Conservation (phyloP, 2,888 invertebrate genomes). For the Cryptus viduatorius region DNA sequence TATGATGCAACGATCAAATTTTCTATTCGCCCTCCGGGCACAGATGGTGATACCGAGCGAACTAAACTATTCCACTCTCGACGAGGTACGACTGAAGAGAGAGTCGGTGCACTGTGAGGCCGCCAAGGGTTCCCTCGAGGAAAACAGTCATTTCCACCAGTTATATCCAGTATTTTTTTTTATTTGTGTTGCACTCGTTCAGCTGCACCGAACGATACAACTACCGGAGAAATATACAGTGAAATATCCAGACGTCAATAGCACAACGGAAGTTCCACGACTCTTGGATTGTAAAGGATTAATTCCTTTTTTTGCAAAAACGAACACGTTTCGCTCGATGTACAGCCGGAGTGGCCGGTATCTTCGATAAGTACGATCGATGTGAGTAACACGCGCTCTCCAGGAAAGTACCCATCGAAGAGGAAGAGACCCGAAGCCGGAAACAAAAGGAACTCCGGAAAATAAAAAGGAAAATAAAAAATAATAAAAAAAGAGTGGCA, state of each 20-base stretch:
- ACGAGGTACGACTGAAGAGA: neutral
- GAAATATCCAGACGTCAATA: neutral
- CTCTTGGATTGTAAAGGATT: neutral
- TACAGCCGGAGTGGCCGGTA: neutral
- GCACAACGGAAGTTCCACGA: neutral
- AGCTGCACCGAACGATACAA: neutral
- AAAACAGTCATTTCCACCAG: neutral
- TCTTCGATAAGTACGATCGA: too few species aligned
- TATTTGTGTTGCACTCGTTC: neutral
- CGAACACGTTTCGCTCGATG: neutral
- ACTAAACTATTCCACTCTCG: slow-evolving; percentile 11
- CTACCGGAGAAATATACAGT: neutral
- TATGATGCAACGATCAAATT: slow-evolving; percentile 17
- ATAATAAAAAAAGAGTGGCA: too few species aligned
- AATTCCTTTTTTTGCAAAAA: neutral
- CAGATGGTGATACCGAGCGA: neutral
- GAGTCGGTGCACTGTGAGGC: neutral
- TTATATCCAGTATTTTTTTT: slow-evolving; percentile 8
- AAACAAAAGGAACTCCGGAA: too few species aligned
- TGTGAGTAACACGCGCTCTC: too few species aligned
- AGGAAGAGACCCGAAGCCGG: too few species aligned
- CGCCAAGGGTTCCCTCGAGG: neutral
- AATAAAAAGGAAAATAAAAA: too few species aligned
- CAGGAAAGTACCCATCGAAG: too few species aligned
- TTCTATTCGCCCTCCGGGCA: slow-evolving; percentile 6